Evolutionary conservation across 1,140 invertebrate species (phyloP), one percentile per base, ranked within the genome.

Genomic region (Zaprionus africanus): DNA sequence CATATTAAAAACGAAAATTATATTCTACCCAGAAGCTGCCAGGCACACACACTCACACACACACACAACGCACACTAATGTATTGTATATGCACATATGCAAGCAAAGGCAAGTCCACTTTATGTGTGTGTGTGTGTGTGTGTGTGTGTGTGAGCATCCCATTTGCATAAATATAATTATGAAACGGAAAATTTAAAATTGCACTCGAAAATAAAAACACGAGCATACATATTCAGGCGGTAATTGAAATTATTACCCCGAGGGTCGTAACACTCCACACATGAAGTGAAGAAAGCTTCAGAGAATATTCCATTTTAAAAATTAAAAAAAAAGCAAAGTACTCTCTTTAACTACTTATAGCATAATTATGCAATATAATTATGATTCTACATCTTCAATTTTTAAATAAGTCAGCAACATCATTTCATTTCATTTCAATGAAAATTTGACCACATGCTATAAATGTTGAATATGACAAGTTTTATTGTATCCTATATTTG

Each of bases 1-100:
- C 79, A 91, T 91, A 91, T 91, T 91, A 91, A 91, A 91, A 91
- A 88, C 79, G 79, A 83, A 85, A 91, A 91, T 88, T 91, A 85
- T 88, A 82, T 82, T 88, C 84, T 81, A 67, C 78, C 80, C 78
- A 78, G 81, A 75, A 81, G 83, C 77, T 68, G 73, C 72, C 53
- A 54, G 65, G 49, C 80, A 66, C 68, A 60, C 80, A 46, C 53
- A 63, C 26, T 54, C 19, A 15, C 11, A 56, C 43, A 38, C 28
- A 46, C 46, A 43, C 46, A 34, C 34, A 38, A 53, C 31, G 46
- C 26, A 26, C 38, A 41, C 15, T 43, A 28, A 31, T 31, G 28
- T 28, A 31, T 61, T 61, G 38, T 46, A 51, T 53, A 15, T 28
- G 76, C 69, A 49, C 69, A 78, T 80, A 78, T 87, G 73, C 72